phyloP scores from a whole-genome alignment of 2,888 invertebrate species.

The Dendrolimus houi region DNA sequence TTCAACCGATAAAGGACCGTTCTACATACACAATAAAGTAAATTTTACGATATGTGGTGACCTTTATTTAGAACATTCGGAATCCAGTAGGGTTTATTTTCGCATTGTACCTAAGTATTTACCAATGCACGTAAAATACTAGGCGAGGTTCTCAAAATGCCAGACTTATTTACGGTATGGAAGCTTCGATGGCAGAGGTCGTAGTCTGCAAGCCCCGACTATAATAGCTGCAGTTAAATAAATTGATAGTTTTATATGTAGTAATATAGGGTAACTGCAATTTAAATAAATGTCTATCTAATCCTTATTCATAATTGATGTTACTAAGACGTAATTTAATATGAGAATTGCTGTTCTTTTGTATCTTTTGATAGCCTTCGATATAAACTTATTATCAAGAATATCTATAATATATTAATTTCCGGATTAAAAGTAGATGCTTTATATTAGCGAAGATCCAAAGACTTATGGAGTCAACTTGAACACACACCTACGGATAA shows the following conservation, averaged over 20 bases:
- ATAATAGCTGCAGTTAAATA: background rate
- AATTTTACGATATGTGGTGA: conserved; percentile 41
- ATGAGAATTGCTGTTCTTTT: background rate
- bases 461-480: no score
- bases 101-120: conserved; percentile 73
- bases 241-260: background rate
- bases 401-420: no score
- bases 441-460: no score
- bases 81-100: conserved; percentile 51
- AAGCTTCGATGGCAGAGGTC: conserved; percentile 23
- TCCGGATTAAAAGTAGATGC: no score
- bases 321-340: background rate
- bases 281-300: background rate
- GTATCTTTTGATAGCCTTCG: no score
- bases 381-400: no score
- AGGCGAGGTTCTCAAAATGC: conserved; percentile 66
- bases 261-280: no score
- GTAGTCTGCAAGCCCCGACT: background rate
- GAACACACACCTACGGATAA: no score
- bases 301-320: background rate
- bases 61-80: conserved; percentile 50
- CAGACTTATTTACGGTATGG: conserved; percentile 66
- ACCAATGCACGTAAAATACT: conserved; percentile 73
- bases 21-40: conserved; percentile 41
- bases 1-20: conserved; percentile 44